Conservation (phyloP, 2,888 invertebrate genomes). For the Achlya flavicornis region DNA sequence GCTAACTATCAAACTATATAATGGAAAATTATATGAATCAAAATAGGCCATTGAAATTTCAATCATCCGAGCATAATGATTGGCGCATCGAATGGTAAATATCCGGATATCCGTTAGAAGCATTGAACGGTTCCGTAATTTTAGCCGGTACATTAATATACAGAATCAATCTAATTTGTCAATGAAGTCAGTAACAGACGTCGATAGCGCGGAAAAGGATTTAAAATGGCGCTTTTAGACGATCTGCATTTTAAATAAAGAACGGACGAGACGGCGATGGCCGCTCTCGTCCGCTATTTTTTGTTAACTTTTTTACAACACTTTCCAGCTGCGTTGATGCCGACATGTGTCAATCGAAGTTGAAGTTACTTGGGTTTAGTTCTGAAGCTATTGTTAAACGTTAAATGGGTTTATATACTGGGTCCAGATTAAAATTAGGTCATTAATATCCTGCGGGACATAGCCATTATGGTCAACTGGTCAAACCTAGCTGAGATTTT, state of each 20-base stretch:
- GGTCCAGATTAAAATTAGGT: too few species aligned
- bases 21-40: neutral
- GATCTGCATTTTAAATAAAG: constrained; percentile 18
- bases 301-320: neutral
- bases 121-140: constrained; percentile 27
- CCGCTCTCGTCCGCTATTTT: constrained; percentile 17
- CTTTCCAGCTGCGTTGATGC: neutral
- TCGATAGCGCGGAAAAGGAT: constrained; percentile 30
- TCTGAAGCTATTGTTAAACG: neutral
- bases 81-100: constrained; percentile 12
- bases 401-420: neutral
- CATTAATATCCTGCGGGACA: too few species aligned
- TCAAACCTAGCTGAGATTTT: too few species aligned
- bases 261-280: constrained; percentile 21
- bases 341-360: neutral
- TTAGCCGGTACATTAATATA: constrained; percentile 54
- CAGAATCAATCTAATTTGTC: constrained; percentile 71
- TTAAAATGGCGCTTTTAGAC: constrained; percentile 51
- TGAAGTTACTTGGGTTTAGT: neutral
- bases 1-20: too few species aligned
- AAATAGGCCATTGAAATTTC: constrained; percentile 31
- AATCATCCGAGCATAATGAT: constrained; percentile 35
- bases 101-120: constrained; percentile 18
- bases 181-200: constrained; percentile 66
- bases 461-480: too few species aligned